These are phyloP conservation scores for Aegypius monachus DNA, from an alignment of 2,113 vertebrate genomes.

Conservation along the genomic window DNA sequence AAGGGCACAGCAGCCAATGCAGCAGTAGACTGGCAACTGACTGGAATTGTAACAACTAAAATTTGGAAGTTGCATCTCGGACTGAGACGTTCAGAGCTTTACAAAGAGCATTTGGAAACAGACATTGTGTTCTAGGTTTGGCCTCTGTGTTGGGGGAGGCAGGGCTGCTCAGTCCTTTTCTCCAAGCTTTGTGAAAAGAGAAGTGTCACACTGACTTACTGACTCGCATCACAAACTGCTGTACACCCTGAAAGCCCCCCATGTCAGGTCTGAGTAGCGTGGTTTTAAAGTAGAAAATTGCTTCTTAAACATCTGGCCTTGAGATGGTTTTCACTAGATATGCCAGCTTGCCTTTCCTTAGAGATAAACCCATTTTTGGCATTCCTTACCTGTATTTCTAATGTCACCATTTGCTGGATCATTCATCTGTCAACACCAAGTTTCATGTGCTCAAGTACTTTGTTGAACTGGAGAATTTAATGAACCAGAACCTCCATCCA, in stretches of 20 bases:
- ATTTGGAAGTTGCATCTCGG: background rate
- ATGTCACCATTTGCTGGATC: background rate
- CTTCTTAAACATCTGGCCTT: background rate
- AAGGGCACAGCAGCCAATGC: background rate
- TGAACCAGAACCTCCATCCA: background rate
- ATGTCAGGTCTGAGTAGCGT: fast-evolving
- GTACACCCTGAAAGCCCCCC: background rate
- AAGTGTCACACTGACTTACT: background rate
- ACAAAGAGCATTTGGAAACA: background rate
- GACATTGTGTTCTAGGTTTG: background rate
- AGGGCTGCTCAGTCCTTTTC: background rate
- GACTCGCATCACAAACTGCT: background rate
- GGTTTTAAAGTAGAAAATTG: background rate
- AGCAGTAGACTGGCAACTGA: background rate
- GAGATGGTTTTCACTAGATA: background rate
- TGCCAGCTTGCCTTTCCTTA: background rate
- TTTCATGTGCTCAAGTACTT: background rate
- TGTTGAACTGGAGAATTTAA: background rate
- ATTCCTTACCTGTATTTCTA: background rate
- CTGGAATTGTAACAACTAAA: slow-evolving; percentile 26
- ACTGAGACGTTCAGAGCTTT: background rate
- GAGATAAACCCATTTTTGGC: background rate
- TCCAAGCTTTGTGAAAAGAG: background rate
- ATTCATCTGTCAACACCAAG: background rate
- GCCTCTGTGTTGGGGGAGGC: background rate